A percentile compares a stretch with the other conserved stretches of the same genome.
phyloP scores from a whole-genome alignment of 2,797 vertebrate species.

The Artibeus jamaicensis region DNA sequence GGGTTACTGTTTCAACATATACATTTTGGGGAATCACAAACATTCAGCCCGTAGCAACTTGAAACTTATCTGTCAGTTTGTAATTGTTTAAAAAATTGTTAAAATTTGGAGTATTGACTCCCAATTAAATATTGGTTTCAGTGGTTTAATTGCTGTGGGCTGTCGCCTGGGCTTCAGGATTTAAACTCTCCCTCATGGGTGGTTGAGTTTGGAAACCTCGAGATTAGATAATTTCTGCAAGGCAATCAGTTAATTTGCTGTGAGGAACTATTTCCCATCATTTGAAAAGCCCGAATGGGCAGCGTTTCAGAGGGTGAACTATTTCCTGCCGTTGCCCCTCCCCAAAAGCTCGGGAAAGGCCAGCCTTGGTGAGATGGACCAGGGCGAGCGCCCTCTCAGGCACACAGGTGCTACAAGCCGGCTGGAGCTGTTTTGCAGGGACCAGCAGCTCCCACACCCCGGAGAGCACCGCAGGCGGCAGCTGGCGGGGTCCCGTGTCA shows the following conservation, averaged over 20 bases:
- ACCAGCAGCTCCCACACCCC: not conserved
- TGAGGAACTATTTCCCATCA: not conserved
- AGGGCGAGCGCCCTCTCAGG: not conserved
- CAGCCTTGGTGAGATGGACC: not conserved
- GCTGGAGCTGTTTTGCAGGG: not conserved
- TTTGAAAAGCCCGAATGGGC: not conserved
- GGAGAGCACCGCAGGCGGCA: not conserved
- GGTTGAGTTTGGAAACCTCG: not conserved
- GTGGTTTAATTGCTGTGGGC: not conserved
- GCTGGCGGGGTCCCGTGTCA: not conserved
- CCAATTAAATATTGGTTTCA: not conserved
- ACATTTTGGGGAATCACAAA: not conserved
- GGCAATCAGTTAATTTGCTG: not conserved
- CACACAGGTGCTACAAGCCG: not conserved
- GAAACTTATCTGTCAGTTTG: not conserved
- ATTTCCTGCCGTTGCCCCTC: fast-evolving
- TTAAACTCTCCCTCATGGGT: not conserved
- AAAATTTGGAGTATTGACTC: not conserved
- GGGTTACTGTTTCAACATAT: not conserved
- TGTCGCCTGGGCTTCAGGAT: not conserved
- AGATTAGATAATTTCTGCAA: not conserved
- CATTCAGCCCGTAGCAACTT: not conserved
- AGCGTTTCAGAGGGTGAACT: not conserved
- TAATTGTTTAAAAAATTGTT: not conserved
- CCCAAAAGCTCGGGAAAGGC: not conserved